These are phyloP conservation scores for Kuschelorhynchus macadamiae DNA, from an alignment of 2,888 invertebrate species.

Conservation along the genomic window DNA sequence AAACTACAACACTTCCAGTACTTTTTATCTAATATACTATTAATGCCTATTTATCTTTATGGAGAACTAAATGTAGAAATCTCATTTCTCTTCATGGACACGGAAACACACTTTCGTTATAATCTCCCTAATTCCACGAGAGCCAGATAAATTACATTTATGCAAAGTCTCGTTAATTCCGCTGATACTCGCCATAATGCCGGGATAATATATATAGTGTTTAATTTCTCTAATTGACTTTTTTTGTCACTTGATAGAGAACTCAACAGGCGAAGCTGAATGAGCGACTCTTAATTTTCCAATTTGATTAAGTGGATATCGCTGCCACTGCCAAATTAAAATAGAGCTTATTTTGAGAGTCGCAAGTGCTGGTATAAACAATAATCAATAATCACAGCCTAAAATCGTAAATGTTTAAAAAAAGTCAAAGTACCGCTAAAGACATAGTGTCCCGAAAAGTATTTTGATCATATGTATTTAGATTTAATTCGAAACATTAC, in stretches of 20 bases:
- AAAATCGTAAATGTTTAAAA: too few relatives aligned
- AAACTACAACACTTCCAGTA: too few relatives aligned
- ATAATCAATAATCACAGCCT: too few relatives aligned
- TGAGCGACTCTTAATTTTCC: not conserved
- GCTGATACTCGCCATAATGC: constrained; percentile 8
- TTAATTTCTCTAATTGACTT: constrained; percentile 21
- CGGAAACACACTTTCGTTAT: constrained; percentile 23
- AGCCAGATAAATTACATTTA: constrained; percentile 16
- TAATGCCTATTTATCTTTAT: not conserved
- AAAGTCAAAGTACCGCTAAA: too few relatives aligned
- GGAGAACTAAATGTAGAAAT: constrained; percentile 16
- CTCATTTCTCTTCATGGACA: constrained; percentile 24
- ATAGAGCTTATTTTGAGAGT: too few relatives aligned
- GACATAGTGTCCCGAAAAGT: too few relatives aligned
- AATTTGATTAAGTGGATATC: not conserved
- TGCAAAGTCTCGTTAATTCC: constrained; percentile 15
- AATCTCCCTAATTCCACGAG: constrained; percentile 7
- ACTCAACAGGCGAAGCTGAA: not conserved
- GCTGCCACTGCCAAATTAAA: too few relatives aligned
- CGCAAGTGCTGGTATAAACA: too few relatives aligned
- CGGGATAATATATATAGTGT: constrained; percentile 14
- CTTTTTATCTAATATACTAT: not conserved
- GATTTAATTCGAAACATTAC: too few relatives aligned
- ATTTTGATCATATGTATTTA: too few relatives aligned
- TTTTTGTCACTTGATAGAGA: not conserved